Evolutionary conservation across 2,888 invertebrate genomes (phyloP), one percentile per base, ranked within the genome.

Genomic region (Scaptomyza polygonia): DNA sequence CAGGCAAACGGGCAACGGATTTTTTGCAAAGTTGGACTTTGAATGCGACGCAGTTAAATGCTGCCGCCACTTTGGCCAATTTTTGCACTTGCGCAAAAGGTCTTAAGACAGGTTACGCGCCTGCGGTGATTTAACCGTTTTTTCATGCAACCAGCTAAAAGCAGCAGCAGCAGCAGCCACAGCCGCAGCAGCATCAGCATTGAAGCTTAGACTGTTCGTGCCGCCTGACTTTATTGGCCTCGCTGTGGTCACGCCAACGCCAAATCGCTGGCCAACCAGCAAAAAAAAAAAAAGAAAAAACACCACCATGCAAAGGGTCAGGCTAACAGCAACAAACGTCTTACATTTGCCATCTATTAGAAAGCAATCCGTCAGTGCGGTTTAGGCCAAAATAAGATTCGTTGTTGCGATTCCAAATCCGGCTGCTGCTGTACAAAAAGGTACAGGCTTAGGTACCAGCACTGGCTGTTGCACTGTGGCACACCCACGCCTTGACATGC

Each of bases 61-160:
- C 59, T 63, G 79, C 30, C 25, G 51, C 43, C 48, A 59, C 59
- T 67, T 86, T 88, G 77, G 82, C 73, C 79, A 88, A 82, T 79
- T 82, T 87, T 75, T 86, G 86, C 86, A 88, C 88, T 88, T 88
- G 88, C 89, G 86, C 88, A 89, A 87, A 88, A 88, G 88, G 88
- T 88, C 84, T 89, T 53, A 73, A 88, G 89, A 89, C 89, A 88
- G 89, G 89, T 89, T 84, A 88, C 88, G 79, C 79, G 83, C 79
- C 79, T 86, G 86, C 72, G 85, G 89, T 80, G 77, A 80, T 88
- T 87, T 88, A 85, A 85, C 88, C 71, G 84, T 89, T 89, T 86
- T 74, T 72, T 78, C 1, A 74, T 69, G 65, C 83, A 62, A 68
- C 57, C 58, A 65, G 43, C 58, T 32, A 54, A 32, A 43, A 49